Conservation (phyloP, 2,888 invertebrate species). For the Andrena haemorrhoa region DNA sequence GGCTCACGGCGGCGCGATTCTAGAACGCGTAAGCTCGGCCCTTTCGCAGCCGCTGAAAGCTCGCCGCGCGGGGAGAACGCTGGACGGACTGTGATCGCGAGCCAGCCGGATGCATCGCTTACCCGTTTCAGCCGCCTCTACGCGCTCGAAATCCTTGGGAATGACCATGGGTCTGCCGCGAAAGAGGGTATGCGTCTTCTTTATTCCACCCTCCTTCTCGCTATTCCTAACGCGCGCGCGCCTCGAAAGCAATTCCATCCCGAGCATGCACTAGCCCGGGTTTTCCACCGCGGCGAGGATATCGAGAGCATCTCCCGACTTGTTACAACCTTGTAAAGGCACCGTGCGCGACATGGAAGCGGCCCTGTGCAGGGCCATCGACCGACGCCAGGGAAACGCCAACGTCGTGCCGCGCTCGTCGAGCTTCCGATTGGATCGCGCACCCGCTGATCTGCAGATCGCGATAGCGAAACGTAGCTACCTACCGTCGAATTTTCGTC, state of each 20-base stretch:
- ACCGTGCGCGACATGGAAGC: conserved; percentile 2
- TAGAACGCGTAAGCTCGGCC: conserved; percentile 52
- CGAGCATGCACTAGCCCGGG: no score
- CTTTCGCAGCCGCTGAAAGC: conserved; percentile 53
- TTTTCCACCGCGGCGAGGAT: background rate
- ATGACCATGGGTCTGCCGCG: no score
- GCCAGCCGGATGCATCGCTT: background rate
- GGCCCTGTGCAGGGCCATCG: conserved; percentile 23
- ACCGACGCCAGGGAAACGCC: background rate
- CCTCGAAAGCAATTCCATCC: background rate
- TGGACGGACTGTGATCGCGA: background rate
- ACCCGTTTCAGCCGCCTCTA: background rate
- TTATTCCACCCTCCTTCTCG: no score
- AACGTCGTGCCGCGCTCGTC: background rate
- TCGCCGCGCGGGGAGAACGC: background rate
- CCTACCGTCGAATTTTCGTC: conserved; percentile 32
- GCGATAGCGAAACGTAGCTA: conserved; percentile 18
- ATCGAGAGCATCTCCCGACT: conserved; percentile 5
- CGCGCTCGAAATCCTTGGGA: no score
- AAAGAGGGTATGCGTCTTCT: no score
- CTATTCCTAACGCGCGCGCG: background rate
- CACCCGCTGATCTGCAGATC: conserved; percentile 4
- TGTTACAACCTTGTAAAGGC: background rate
- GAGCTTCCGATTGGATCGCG: conserved; percentile 20
- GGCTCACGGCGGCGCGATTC: background rate